These are phyloP conservation scores for Pachyseris speciosa DNA, from an alignment of 64 coral and sea anemone species.

Conservation along the genomic window DNA sequence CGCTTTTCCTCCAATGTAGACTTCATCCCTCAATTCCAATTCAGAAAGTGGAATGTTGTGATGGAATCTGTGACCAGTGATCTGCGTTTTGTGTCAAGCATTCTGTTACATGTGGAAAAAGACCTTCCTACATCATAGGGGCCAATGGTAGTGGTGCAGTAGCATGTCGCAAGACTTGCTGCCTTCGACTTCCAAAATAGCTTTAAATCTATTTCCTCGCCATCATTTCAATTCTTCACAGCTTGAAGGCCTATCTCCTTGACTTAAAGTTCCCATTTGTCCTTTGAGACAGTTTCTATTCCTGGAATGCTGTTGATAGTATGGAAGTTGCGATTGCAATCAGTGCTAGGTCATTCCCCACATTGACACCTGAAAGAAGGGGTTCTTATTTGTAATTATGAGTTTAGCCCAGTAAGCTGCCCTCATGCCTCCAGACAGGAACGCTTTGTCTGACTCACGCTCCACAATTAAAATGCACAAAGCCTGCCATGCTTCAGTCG, in stretches of 20 bases:
- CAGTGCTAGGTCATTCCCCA: neutral
- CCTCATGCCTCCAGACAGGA: neutral
- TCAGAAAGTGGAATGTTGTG: conserved; percentile 54
- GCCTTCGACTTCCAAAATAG: conserved; percentile 70
- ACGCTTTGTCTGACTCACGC: neutral
- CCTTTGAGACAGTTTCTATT: conserved; percentile 40
- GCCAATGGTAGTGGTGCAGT: conserved; percentile 30
- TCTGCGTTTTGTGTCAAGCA: conserved; percentile 39
- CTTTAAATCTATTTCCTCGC: conserved; percentile 40
- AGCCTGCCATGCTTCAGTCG: neutral
- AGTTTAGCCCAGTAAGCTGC: neutral
- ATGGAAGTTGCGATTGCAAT: too few species aligned
- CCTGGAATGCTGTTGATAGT: conserved; percentile 57
- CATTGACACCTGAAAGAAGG: neutral
- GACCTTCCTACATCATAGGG: conserved; percentile 50
- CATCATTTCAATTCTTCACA: conserved; percentile 50
- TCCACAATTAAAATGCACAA: neutral
- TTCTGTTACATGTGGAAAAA: conserved; percentile 57
- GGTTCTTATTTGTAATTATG: neutral
- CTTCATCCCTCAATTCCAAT: conserved; percentile 53
- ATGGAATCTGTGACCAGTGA: conserved; percentile 46
- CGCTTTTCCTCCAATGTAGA: conserved; percentile 44
- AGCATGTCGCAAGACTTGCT: conserved; percentile 29
- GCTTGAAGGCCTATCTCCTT: conserved; percentile 18
- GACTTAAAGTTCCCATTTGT: conserved; percentile 61